Percentiles rank a stretch among this genome's conserved stretches.
Evolutionary conservation across 1,140 invertebrate genomes (phyloP).

Genomic region (Drosophila repletoides): DNA sequence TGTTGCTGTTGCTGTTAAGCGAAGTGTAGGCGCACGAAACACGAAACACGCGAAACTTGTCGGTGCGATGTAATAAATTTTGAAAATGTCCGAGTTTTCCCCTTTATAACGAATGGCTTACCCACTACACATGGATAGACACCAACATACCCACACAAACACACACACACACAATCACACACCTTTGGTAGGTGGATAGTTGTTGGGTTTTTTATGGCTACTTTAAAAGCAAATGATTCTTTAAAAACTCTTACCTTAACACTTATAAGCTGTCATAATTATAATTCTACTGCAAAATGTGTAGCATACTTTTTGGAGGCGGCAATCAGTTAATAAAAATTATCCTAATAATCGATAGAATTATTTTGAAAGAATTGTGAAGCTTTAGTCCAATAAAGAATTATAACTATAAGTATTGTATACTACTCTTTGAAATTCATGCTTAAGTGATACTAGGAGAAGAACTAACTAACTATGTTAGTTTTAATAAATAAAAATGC

Average conservation of each 20-base stretch:
- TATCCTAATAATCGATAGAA: too few relatives aligned
- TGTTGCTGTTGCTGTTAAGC: conserved; percentile 52
- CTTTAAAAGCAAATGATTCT: neutral
- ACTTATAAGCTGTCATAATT: too few relatives aligned
- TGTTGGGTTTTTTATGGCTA: neutral
- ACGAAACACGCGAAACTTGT: conserved; percentile 77
- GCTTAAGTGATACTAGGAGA: too few relatives aligned
- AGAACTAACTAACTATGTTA: too few relatives aligned
- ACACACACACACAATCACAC: neutral
- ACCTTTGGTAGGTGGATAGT: neutral
- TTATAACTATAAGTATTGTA: too few relatives aligned
- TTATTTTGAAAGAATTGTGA: too few relatives aligned
- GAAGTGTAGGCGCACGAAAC: conserved; percentile 71
- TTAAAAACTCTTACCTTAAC: too few relatives aligned
- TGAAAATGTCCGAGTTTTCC: conserved; percentile 61
- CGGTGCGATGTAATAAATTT: conserved; percentile 76
- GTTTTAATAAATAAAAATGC: neutral
- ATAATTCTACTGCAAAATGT: too few relatives aligned
- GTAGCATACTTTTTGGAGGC: too few relatives aligned
- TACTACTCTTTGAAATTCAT: too few relatives aligned
- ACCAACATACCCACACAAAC: conserved; percentile 10
- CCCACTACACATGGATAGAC: conserved; percentile 55
- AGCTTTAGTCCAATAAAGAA: too few relatives aligned
- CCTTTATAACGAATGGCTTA: conserved; percentile 69
- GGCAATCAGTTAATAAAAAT: too few relatives aligned